Conservation (phyloP, 1,140 invertebrate species). For the Planococcus citri region DNA sequence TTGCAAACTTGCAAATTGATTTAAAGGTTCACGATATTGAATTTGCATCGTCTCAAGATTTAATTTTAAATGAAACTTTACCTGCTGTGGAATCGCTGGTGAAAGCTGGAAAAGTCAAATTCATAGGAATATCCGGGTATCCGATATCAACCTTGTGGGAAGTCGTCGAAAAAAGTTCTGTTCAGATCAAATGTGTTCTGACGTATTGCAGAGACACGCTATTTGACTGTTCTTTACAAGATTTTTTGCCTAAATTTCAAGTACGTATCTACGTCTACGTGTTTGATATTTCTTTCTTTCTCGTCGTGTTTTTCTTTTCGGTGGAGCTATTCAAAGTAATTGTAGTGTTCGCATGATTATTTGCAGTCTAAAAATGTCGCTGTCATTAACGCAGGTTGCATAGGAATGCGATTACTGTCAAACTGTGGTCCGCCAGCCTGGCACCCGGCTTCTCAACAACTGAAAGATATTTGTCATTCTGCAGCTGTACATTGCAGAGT, state of each 20-base stretch:
- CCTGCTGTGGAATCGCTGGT: conserved; percentile 62
- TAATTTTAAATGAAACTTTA: conserved; percentile 73
- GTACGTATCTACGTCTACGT: conserved; percentile 38
- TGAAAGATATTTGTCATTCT: conserved; percentile 48
- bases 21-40: conserved; percentile 79
- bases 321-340: too few species aligned
- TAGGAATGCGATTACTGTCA: conserved; percentile 69
- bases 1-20: neutral
- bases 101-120: conserved; percentile 59
- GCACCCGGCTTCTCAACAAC: conserved; percentile 62
- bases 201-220: conserved; percentile 68
- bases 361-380: conserved; percentile 53
- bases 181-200: conserved; percentile 58
- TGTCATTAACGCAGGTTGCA: conserved; percentile 66
- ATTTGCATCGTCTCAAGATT: conserved; percentile 62
- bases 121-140: conserved; percentile 82
- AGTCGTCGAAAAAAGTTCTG: conserved; percentile 50
- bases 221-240: conserved; percentile 58
- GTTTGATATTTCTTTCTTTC: neutral
- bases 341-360: too few species aligned
- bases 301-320: too few species aligned
- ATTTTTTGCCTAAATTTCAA: conserved; percentile 63
- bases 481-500: conserved; percentile 53
- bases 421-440: conserved; percentile 59
- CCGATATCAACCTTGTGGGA: conserved; percentile 61